phyloP scores from a whole-genome alignment of 2,888 invertebrate genomes.

The Apamea crenata region DNA sequence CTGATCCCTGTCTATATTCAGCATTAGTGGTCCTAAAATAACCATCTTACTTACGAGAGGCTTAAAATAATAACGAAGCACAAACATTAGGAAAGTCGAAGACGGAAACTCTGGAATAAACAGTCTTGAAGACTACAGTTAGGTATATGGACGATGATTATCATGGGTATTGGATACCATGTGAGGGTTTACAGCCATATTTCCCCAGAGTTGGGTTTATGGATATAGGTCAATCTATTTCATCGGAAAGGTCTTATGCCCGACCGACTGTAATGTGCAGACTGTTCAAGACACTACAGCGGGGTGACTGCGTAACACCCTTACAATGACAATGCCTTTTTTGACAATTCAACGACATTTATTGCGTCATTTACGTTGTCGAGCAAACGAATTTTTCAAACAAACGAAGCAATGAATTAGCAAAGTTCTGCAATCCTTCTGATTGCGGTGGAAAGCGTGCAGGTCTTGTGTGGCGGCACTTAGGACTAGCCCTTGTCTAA shows the following conservation, averaged over 20 bases:
- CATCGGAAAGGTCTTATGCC: background rate
- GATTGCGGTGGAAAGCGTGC: background rate
- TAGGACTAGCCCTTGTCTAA: background rate
- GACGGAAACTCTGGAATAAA: background rate
- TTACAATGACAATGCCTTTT: background rate
- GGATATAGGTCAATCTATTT: background rate
- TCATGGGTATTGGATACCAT: background rate
- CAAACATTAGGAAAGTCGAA: background rate
- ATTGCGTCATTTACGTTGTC: background rate
- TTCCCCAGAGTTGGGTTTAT: conserved; percentile 13
- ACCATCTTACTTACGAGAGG: conserved; percentile 9
- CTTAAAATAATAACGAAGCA: conserved; percentile 25
- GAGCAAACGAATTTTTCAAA: background rate
- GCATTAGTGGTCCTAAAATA: conserved; percentile 35
- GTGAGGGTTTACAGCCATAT: conserved; percentile 2
- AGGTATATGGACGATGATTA: background rate
- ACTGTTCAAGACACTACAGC: background rate
- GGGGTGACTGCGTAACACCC: background rate
- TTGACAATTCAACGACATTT: background rate
- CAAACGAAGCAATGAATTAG: background rate
- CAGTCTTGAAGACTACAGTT: background rate
- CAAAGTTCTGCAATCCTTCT: background rate
- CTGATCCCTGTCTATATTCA: conserved; percentile 49
- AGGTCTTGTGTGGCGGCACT: background rate
- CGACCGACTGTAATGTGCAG: background rate